phyloP scores from a whole-genome alignment of 2,888 invertebrate genomes.

The Pteria penguin region DNA sequence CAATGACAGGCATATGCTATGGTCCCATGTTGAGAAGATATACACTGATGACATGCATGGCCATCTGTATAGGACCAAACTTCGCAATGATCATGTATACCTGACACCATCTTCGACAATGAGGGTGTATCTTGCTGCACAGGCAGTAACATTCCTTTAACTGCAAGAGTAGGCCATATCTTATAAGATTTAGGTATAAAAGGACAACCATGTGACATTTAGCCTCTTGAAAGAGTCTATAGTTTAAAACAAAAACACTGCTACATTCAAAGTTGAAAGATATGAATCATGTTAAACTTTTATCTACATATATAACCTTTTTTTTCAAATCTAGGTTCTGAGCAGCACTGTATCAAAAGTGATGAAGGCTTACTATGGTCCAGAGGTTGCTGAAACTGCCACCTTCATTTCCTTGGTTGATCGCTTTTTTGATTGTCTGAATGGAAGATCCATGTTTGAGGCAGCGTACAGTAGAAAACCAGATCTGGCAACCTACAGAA shows the following conservation, averaged over 20 bases:
- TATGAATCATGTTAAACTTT: too few species aligned
- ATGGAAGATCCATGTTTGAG: too few species aligned
- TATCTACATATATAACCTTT: neutral
- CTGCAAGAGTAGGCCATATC: too few species aligned
- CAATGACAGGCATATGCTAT: neutral
- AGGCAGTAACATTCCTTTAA: too few species aligned
- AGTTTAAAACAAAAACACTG: too few species aligned
- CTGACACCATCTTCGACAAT: slow-evolving; percentile 11
- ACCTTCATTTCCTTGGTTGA: slow-evolving; percentile 7
- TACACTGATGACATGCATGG: slow-evolving; percentile 8
- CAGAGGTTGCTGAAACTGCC: slow-evolving; percentile 4
- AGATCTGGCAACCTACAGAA: neutral
- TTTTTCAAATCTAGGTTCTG: neutral
- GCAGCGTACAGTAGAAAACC: neutral
- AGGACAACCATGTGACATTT: too few species aligned
- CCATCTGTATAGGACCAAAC: neutral
- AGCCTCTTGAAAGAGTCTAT: too few species aligned
- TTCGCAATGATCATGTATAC: slow-evolving; percentile 12
- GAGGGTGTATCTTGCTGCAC: slow-evolving; percentile 10
- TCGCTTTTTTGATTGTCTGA: slow-evolving; percentile 7
- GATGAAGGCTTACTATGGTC: slow-evolving; percentile 10
- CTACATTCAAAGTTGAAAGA: too few species aligned
- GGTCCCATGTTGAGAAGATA: slow-evolving; percentile 8
- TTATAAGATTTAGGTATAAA: too few species aligned
- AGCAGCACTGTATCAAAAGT: too few species aligned